Base-by-base conservation (phyloP, 2,797 vertebrate genomes). In the Xiphorhynchus erythropygius region DNA sequence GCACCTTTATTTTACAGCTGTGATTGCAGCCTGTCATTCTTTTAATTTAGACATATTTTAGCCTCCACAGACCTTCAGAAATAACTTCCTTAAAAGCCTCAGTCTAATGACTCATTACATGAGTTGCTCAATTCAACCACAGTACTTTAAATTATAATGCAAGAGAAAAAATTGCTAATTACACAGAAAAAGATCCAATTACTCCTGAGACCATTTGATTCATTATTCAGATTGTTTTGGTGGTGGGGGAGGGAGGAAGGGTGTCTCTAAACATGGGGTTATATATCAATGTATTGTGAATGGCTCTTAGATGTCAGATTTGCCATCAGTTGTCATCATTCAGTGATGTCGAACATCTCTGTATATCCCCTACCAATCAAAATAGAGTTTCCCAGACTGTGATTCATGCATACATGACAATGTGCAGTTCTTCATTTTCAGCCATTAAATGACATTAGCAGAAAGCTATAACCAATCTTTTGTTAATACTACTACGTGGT, bases 41-140 rank as follows among this genome's bases (percentile, higher is more conserved):
- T 98, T 98, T 98, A 98, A 98, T 98, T 98, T 98, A 98, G 97
- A 98, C 96, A 95, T 98, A 98, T 97, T 98, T 98, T 97, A 98
- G 94, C 96, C 97, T 98, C 97, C 94, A 97, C 97, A 97, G 97
- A 97, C 97, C 97, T 98, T 98, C 97, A 98, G 97, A 98, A 98
- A 98, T 97, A 98, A 98, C 97, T 98, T 98, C 96, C 97, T 97
- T 98, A 98, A 98, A 98, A 98, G 97, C 98, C 96, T 97, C 95
- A 87, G 95, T 94, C 97, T 98, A 98, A 98, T 98, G 98, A 98
- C 96, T 98, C 97, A 98, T 98, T 98, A 97, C 93, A 93, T 88
- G 96, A 97, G 93, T 97, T 97, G 93, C 87, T 98, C 98, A 98
- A 97, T 98, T 98, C 97, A 97, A 95, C 96, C 94, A 94, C 94